Percentiles rank a stretch among this genome's conserved stretches.
These are phyloP conservation scores for Forpus xanthops DNA, from an alignment of 2,797 vertebrate species.

Conservation along the genomic window DNA sequence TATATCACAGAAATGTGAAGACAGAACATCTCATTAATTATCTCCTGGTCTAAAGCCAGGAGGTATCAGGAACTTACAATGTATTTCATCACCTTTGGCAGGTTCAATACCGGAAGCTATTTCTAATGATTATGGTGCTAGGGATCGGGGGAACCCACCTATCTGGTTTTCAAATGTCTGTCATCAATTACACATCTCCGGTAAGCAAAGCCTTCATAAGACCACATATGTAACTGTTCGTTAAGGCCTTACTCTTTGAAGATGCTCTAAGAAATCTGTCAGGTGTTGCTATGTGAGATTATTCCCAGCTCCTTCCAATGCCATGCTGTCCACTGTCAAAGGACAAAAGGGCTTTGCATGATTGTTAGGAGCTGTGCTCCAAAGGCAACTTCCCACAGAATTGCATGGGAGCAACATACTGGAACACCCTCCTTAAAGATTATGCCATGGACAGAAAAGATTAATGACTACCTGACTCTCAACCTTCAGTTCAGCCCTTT, in stretches of 20 bases:
- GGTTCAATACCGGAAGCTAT: constrained; percentile 73
- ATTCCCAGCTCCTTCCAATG: not conserved
- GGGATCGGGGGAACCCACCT: constrained; percentile 85
- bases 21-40: not conserved
- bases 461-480: not conserved
- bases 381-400: not conserved
- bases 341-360: not conserved
- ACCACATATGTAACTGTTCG: not conserved
- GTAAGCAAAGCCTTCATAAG: constrained; percentile 70
- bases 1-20: not conserved
- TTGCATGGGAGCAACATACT: not conserved
- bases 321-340: not conserved
- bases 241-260: not conserved
- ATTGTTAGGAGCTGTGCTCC: not conserved
- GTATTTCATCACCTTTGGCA: constrained; percentile 37
- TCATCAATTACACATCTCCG: constrained; percentile 80
- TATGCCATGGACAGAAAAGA: not conserved
- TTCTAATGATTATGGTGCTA: constrained; percentile 73
- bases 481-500: not conserved
- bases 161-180: constrained; percentile 80
- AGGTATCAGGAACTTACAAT: not conserved
- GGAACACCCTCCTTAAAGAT: not conserved
- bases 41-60: not conserved
- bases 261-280: not conserved
- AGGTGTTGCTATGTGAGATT: not conserved